phyloP scores from a whole-genome alignment of 2,888 invertebrate genomes.

The Lepidocyrtinus sp. region DNA sequence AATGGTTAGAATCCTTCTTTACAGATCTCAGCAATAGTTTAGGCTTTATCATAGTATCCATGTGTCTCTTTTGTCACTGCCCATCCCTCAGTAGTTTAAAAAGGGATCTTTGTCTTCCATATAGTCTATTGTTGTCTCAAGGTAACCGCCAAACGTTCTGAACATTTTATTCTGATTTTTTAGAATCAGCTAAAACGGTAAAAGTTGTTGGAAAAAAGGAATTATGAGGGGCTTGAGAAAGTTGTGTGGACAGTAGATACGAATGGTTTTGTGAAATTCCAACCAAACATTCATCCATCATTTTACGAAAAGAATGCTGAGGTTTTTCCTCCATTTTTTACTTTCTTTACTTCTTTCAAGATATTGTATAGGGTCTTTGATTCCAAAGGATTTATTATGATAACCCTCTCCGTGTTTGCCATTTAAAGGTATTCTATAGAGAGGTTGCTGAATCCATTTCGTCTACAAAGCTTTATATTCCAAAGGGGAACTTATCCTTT shows the following conservation, averaged over 20 bases:
- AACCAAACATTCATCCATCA: background rate
- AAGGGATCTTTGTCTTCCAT: no score
- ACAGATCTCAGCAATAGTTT: background rate
- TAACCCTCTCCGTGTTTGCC: background rate
- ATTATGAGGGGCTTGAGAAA: no score
- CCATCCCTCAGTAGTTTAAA: no score
- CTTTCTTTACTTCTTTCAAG: background rate
- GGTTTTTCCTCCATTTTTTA: background rate
- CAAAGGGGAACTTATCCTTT: background rate
- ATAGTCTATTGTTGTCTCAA: no score
- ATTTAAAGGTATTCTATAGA: background rate
- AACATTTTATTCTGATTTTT: no score
- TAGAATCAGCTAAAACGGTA: no score
- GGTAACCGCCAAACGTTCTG: no score
- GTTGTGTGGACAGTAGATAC: background rate
- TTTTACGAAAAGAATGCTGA: background rate
- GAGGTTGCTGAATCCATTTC: background rate
- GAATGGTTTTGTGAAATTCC: background rate
- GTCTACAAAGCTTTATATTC: background rate
- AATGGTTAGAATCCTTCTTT: conserved; percentile 16
- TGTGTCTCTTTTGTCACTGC: conserved; percentile 19
- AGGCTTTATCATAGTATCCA: no score
- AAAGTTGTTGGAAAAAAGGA: no score
- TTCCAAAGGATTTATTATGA: background rate
- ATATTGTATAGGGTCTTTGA: background rate